Evolutionary conservation across 2,797 vertebrate genomes (phyloP).

Genomic region (Heterohyrax brucei): DNA sequence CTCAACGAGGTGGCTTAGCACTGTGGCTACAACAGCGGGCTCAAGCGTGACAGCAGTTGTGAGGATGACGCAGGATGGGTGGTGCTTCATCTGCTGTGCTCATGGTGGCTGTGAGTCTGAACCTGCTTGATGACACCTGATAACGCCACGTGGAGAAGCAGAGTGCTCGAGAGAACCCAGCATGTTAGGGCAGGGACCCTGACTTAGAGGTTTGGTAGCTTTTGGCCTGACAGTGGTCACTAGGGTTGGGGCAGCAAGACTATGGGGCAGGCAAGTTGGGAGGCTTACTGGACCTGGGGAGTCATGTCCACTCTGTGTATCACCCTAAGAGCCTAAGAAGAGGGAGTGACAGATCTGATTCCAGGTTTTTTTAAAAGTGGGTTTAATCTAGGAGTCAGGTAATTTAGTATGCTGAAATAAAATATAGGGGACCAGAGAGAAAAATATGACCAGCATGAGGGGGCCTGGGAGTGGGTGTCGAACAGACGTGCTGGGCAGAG

Average conservation of each 20-base stretch:
- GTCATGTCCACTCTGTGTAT: neutral
- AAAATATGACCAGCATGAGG: accelerated
- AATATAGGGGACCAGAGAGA: neutral
- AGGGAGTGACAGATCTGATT: neutral
- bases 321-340: neutral
- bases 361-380: neutral
- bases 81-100: too few relatives aligned
- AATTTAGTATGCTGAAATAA: too few relatives aligned
- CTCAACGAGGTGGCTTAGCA: too few relatives aligned
- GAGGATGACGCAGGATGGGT: too few relatives aligned
- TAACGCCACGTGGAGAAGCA: too few relatives aligned
- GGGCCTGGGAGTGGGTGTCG: too few relatives aligned
- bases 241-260: accelerated
- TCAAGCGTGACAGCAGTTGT: too few relatives aligned
- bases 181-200: neutral
- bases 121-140: too few relatives aligned
- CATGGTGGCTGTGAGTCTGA: too few relatives aligned
- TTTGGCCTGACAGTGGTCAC: neutral
- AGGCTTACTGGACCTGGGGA: too few relatives aligned
- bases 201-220: neutral
- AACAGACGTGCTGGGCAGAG: neutral
- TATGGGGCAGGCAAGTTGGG: accelerated
- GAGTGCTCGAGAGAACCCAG: neutral
- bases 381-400: too few relatives aligned
- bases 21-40: too few relatives aligned